Evolutionary conservation across 2,113 vertebrate species (phyloP), one percentile per base, ranked within the genome.

Genomic region (Oncorhynchus clarkii): DNA sequence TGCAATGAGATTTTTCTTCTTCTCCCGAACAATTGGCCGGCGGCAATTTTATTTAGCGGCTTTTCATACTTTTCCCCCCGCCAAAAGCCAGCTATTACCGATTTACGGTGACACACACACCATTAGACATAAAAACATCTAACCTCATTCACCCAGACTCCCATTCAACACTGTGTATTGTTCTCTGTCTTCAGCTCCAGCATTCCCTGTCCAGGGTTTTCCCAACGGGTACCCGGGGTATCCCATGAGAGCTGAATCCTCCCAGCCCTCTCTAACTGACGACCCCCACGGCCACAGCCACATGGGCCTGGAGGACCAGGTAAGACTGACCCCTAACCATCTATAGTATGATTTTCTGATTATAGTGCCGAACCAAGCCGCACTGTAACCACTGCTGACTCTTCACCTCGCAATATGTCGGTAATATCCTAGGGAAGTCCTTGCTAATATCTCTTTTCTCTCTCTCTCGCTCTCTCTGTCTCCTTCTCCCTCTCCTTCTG

Each of bases 201-300:
- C 93, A 7, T 99, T 97, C 84, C 94, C 95, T 1, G 89, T 95
- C 64, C 95, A 95, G 86, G 93, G 94, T 70, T 96, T 97, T 89
- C 95, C 96, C 79, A 99, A 99, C 22, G 98, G 97, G 80, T 99
- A 97, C 82, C 96, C 93, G 57, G 96, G 93, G 85, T 98, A 97
- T 89, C 93, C 93, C 73, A 88, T 94, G 78, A 93, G 95, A 70
- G 95, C 93, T 57, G 97, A 97, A 71, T 89, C 93, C 2, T 91
- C 95, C 0, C 95, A 98, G 68, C 94, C 96, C 73, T 96, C 97
- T 0, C 90, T 97, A 79, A 92, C 94, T 13, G 97, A 99, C 18
- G 96, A 99, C 76, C 51, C 51, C 14, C 95, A 95, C 1, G 94
- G 95, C 51, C 97, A 96, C 67, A 92, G 94, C 83, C 95, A 98